Percentiles rank a stretch among this genome's conserved stretches.
These are phyloP conservation scores for Liopterus haemorrhoidalis DNA, from an alignment of 2,888 invertebrate genomes.

Conservation along the genomic window DNA sequence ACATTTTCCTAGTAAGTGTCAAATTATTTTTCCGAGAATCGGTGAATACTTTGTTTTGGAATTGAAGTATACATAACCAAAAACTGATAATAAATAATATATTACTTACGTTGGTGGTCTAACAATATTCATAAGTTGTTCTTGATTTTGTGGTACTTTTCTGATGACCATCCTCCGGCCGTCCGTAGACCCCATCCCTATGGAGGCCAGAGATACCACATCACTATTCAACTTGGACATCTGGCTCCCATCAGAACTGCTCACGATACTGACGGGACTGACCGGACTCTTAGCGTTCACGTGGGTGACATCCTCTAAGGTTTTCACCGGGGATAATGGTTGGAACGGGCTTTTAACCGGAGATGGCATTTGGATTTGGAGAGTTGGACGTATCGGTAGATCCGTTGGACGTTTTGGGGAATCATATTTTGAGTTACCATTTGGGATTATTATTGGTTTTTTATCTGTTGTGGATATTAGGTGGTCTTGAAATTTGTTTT, in stretches of 20 bases:
- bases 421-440: too few relatives aligned
- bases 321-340: neutral
- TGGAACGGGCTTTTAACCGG: neutral
- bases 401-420: neutral
- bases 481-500: constrained; percentile 9
- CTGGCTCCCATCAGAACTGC: constrained; percentile 57
- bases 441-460: too few relatives aligned
- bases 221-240: constrained; percentile 50
- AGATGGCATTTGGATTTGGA: neutral
- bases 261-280: neutral
- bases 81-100: too few relatives aligned
- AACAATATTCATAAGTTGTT: constrained; percentile 78
- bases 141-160: constrained; percentile 77
- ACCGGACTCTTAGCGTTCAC: constrained; percentile 5
- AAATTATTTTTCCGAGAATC: too few relatives aligned
- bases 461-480: too few relatives aligned
- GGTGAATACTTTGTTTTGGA: too few relatives aligned
- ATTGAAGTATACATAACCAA: too few relatives aligned
- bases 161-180: constrained; percentile 79
- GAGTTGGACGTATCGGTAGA: neutral
- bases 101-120: constrained; percentile 77
- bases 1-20: too few relatives aligned
- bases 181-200: constrained; percentile 84
- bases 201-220: constrained; percentile 72
- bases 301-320: constrained; percentile 19